phyloP scores from a whole-genome alignment of 2,888 invertebrate species.

The Leptopilina syphax region DNA sequence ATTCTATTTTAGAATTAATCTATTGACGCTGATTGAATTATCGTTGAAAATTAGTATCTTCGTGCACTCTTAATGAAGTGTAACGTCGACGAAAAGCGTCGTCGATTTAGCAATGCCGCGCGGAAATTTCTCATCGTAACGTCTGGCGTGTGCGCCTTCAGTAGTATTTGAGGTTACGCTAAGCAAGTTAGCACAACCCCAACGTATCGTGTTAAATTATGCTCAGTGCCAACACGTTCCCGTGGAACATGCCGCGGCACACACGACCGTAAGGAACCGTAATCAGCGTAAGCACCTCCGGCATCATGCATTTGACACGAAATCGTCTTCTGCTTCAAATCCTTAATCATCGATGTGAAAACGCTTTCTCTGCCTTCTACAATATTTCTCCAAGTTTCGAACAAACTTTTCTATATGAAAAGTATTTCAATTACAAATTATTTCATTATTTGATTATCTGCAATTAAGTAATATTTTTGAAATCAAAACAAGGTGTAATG shows the following conservation, averaged over 20 bases:
- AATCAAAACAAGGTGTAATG: too few relatives aligned
- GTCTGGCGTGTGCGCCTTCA: constrained; percentile 45
- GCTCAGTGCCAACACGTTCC: constrained; percentile 67
- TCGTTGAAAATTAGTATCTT: constrained; percentile 29
- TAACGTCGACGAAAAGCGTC: constrained; percentile 52
- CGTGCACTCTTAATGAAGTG: constrained; percentile 36
- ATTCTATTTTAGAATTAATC: too few relatives aligned
- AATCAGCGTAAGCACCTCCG: constrained; percentile 63
- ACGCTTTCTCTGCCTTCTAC: neutral
- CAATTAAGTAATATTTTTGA: too few relatives aligned
- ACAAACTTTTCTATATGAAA: neutral
- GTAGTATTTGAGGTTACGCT: constrained; percentile 74
- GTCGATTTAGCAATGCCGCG: constrained; percentile 57
- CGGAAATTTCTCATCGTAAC: constrained; percentile 47
- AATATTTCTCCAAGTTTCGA: neutral
- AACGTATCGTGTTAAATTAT: constrained; percentile 76
- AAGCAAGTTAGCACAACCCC: constrained; percentile 76
- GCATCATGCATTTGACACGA: constrained; percentile 42
- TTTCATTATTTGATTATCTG: too few relatives aligned
- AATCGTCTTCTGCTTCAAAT: constrained; percentile 32
- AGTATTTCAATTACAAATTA: too few relatives aligned
- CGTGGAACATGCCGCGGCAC: constrained; percentile 46
- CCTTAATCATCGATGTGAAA: constrained; percentile 10
- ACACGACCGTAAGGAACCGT: constrained; percentile 60
- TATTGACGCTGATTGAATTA: constrained; percentile 15